Percentiles rank a stretch among this genome's conserved stretches.
Conservation (phyloP, 2,888 invertebrate genomes). For the Platycnemis pennipes region DNA sequence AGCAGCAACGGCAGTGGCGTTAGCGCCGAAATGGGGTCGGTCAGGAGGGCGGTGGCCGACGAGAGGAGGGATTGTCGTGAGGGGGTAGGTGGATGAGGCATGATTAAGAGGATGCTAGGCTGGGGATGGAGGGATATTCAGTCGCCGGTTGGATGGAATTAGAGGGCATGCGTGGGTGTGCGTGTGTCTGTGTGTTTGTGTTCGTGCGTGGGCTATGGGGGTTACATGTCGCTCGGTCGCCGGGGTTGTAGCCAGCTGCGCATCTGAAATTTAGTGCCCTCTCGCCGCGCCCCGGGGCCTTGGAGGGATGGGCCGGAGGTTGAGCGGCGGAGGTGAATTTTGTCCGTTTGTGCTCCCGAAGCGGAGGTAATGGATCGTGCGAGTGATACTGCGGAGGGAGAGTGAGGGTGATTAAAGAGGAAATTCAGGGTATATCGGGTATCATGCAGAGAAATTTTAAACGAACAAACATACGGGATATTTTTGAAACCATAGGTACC, state of each 20-base stretch:
- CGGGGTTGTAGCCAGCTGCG: slow-evolving; percentile 54
- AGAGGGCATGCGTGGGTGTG: neutral
- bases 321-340: neutral
- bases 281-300: neutral
- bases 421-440: too few relatives aligned
- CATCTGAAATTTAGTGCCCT: slow-evolving; percentile 53
- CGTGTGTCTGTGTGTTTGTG: slow-evolving; percentile 1
- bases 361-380: slow-evolving; percentile 40
- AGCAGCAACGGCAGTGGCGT: neutral
- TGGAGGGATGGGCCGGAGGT: neutral
- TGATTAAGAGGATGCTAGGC: slow-evolving; percentile 24
- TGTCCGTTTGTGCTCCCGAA: neutral
- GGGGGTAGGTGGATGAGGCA: neutral
- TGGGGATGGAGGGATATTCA: neutral
- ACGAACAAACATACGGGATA: too few relatives aligned
- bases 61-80: neutral
- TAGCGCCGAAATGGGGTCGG: neutral
- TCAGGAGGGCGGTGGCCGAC: neutral
- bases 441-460: too few relatives aligned
- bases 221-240: neutral
- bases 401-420: slow-evolving; percentile 6
- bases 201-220: neutral
- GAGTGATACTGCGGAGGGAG: neutral
- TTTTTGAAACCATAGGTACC: too few relatives aligned
- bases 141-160: slow-evolving; percentile 1